Evolutionary conservation across 1,140 invertebrate species (phyloP).

Genomic region (Polypedilum pembai): DNA sequence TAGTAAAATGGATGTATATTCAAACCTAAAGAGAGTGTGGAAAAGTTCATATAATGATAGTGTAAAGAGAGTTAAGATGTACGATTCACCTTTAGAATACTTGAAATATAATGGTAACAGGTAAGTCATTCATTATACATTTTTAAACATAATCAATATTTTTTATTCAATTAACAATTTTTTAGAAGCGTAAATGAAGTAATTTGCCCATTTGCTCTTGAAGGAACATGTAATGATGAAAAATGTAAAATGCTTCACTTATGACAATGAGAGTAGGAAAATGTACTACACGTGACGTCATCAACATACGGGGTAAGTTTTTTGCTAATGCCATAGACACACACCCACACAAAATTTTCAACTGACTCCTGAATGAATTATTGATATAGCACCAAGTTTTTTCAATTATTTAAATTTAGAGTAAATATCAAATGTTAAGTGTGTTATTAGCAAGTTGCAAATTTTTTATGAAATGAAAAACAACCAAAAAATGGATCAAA

Average conservation of each 20-base stretch:
- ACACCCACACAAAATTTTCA: neutral
- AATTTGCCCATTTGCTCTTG: neutral
- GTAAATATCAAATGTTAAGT: neutral
- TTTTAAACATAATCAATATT: too few species aligned
- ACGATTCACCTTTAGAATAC: neutral
- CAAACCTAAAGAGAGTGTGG: neutral
- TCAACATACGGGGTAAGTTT: neutral
- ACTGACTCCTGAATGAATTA: neutral
- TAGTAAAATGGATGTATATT: neutral
- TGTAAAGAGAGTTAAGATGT: neutral
- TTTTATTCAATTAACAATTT: neutral
- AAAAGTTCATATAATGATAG: neutral
- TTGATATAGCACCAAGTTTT: neutral
- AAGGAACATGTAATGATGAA: neutral
- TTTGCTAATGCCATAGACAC: neutral
- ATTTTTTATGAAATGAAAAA: constrained; percentile 3
- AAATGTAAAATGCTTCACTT: neutral
- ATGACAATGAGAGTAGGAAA: neutral
- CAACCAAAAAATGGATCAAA: neutral
- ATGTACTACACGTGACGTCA: neutral
- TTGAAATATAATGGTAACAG: neutral
- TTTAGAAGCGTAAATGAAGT: neutral
- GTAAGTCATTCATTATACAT: neutral
- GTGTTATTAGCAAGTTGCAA: too few species aligned
- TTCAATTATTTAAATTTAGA: neutral